These are phyloP conservation scores for Thecocarcelia acutangulata DNA, from an alignment of 2,888 invertebrate genomes.

Conservation along the genomic window DNA sequence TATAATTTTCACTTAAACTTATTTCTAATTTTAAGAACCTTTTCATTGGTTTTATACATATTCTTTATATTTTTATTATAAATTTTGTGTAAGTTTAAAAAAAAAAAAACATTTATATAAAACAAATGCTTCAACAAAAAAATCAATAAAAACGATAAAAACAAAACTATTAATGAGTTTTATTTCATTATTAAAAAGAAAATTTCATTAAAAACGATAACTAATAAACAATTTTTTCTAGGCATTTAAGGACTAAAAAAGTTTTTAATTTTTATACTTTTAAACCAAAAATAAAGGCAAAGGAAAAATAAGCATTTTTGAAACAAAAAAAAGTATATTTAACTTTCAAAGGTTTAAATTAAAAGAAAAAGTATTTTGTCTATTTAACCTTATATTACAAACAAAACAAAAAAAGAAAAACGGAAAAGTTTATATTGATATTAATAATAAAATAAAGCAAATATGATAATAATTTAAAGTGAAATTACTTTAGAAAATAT, in stretches of 20 bases:
- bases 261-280: conserved; percentile 62
- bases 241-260: conserved; percentile 40
- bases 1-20: conserved; percentile 29
- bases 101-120: conserved; percentile 47
- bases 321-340: conserved; percentile 15
- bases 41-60: conserved; percentile 27
- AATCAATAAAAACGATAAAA: conserved; percentile 68
- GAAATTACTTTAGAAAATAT: conserved; percentile 56
- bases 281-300: conserved; percentile 14
- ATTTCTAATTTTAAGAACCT: conserved; percentile 38
- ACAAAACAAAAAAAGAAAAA: conserved; percentile 20
- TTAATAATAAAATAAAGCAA: conserved; percentile 55
- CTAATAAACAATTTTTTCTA: conserved; percentile 32
- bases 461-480: conserved; percentile 63
- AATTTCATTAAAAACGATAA: conserved; percentile 18
- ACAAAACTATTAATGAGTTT: conserved; percentile 64
- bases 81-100: conserved; percentile 62
- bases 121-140: conserved; percentile 67
- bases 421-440: conserved; percentile 50
- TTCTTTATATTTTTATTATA: conserved; percentile 52
- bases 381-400: conserved; percentile 63
- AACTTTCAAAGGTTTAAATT: conserved; percentile 2
- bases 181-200: conserved; percentile 52
- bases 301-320: conserved; percentile 45
- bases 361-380: conserved; percentile 61